Evolutionary conservation across 2,888 invertebrate genomes (phyloP).

Genomic region (Neuroscelio doddi): DNA sequence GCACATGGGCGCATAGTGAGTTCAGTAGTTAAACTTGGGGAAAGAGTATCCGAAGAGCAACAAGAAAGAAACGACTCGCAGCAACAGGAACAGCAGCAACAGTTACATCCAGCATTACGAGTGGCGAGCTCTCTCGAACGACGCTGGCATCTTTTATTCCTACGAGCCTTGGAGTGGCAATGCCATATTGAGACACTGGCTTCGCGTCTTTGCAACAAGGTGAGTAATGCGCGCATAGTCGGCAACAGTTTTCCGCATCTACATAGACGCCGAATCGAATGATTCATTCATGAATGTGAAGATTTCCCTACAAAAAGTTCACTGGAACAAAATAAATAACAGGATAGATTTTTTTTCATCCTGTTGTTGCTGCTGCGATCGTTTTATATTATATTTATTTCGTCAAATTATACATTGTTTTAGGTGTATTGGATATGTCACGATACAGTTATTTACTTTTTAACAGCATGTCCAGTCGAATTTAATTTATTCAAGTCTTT

Average conservation of each 20-base stretch:
- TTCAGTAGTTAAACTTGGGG: constrained; percentile 84
- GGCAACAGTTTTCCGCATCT: too few species aligned
- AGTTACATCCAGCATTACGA: constrained; percentile 69
- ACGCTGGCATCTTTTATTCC: constrained; percentile 92
- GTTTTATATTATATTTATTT: too few species aligned
- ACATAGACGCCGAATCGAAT: constrained; percentile 11
- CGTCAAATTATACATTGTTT: background rate
- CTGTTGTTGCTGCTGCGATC: too few species aligned
- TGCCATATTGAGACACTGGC: constrained; percentile 89
- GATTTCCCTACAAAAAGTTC: background rate
- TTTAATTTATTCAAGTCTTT: too few species aligned
- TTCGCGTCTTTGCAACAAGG: constrained; percentile 79
- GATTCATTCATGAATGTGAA: constrained; percentile 14
- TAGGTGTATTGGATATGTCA: too few species aligned
- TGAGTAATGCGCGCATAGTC: constrained; percentile 60
- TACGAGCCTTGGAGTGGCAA: constrained; percentile 93
- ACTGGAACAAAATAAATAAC: background rate
- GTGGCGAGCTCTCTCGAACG: constrained; percentile 84
- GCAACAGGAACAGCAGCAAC: constrained; percentile 52
- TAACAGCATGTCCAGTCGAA: too few species aligned
- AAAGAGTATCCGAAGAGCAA: constrained; percentile 71
- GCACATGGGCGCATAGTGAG: constrained; percentile 89
- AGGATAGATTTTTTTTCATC: background rate
- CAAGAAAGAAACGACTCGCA: constrained; percentile 61
- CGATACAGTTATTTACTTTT: too few species aligned